Percentiles rank a stretch among this genome's conserved stretches.
Evolutionary conservation across 2,888 invertebrate species (phyloP).

Genomic region (Junonia oenone): DNA sequence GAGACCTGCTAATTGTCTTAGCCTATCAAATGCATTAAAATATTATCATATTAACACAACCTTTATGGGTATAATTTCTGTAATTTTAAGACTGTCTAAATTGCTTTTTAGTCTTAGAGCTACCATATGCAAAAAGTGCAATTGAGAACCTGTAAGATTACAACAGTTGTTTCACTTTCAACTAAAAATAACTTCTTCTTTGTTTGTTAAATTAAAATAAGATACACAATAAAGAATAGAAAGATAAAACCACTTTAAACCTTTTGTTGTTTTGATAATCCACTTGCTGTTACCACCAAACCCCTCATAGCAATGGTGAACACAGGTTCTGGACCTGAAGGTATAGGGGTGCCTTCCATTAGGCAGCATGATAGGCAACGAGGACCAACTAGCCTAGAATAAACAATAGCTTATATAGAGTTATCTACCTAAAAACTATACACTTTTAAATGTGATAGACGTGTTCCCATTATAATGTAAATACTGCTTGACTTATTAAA

Average conservation of each 20-base stretch:
- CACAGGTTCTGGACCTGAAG: conserved; percentile 86
- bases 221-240: background rate
- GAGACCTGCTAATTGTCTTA: background rate
- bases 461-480: too few relatives aligned
- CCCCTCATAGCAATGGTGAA: conserved; percentile 90
- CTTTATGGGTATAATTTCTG: too few relatives aligned
- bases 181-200: too few relatives aligned
- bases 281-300: conserved; percentile 83
- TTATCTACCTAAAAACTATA: too few relatives aligned
- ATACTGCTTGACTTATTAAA: too few relatives aligned
- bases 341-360: conserved; percentile 84
- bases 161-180: too few relatives aligned
- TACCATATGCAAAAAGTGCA: too few relatives aligned
- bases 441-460: background rate
- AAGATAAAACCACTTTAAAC: conserved; percentile 30
- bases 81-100: too few relatives aligned
- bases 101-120: too few relatives aligned
- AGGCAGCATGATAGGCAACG: conserved; percentile 88
- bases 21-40: background rate
- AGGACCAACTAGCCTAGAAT: conserved; percentile 88
- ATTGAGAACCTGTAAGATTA: too few relatives aligned
- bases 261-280: conserved; percentile 63
- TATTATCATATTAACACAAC: too few relatives aligned
- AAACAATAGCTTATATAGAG: background rate
- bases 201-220: too few relatives aligned